Evolutionary conservation across 2,113 vertebrate species (phyloP).

Genomic region (Mastomys coucha): DNA sequence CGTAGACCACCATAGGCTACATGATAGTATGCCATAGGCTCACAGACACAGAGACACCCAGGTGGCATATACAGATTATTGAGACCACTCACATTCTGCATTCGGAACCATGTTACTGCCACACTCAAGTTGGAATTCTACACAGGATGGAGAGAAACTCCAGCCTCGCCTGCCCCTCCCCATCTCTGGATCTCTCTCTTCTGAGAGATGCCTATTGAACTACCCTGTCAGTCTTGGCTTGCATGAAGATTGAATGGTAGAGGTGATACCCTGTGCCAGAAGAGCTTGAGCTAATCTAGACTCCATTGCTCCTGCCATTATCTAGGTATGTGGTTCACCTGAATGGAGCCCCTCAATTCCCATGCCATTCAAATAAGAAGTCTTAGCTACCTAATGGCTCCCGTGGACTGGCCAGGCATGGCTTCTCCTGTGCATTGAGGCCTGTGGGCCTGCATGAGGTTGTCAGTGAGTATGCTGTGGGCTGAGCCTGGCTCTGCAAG

Average conservation of each 20-base stretch:
- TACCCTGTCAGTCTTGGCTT: not conserved
- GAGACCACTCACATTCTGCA: fast-evolving
- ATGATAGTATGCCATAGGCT: not conserved
- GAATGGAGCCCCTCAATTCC: not conserved
- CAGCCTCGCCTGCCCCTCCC: not conserved
- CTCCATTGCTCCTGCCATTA: not conserved
- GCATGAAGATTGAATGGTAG: not conserved
- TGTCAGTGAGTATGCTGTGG: not conserved
- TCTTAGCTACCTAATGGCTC: not conserved
- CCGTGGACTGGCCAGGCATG: not conserved
- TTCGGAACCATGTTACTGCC: not conserved
- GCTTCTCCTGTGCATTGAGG: not conserved
- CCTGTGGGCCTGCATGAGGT: not conserved
- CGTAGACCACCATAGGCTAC: not conserved
- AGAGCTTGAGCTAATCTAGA: not conserved
- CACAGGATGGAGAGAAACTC: not conserved
- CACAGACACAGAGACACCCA: not conserved
- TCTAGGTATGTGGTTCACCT: not conserved
- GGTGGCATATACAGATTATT: not conserved
- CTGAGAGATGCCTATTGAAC: not conserved
- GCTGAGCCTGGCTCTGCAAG: not conserved
- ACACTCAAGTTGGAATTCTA: not conserved
- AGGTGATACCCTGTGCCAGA: not conserved
- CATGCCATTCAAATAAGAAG: not conserved
- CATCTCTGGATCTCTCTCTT: not conserved